These are phyloP conservation scores for Coracias cyanogaster DNA, from an alignment of 2,797 vertebrate genomes.

Conservation along the genomic window DNA sequence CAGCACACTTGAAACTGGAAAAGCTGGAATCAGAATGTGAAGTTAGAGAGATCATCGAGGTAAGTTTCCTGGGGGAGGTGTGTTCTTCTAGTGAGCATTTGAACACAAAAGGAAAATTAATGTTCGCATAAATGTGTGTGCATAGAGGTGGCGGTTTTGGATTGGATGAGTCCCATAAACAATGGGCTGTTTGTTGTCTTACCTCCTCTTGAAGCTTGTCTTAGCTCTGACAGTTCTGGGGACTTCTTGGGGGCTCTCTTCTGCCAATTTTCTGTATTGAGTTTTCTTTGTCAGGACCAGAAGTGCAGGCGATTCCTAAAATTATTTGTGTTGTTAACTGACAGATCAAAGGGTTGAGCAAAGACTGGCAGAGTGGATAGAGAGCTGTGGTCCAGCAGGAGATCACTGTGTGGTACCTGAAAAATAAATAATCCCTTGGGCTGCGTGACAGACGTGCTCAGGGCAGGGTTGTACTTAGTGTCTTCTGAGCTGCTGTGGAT, in stretches of 20 bases:
- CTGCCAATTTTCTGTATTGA: background rate
- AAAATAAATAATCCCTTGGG: background rate
- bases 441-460: background rate
- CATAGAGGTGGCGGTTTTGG: accelerated
- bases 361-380: background rate
- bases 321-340: background rate
- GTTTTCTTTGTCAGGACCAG: background rate
- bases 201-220: background rate
- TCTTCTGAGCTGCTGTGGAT: background rate
- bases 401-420: background rate
- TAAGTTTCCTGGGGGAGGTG: slow-evolving; percentile 1
- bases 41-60: slow-evolving; percentile 93
- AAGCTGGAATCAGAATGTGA: slow-evolving; percentile 93
- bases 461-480: accelerated
- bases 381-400: background rate
- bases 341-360: background rate
- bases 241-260: background rate
- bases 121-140: accelerated
- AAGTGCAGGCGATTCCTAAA: background rate
- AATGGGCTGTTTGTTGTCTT: background rate
- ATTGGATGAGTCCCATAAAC: background rate
- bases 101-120: background rate
- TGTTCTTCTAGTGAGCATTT: background rate
- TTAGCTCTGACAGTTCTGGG: background rate
- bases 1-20: slow-evolving; percentile 92